A percentile compares a stretch with the other conserved stretches of the same genome.
Conservation (phyloP, 2,888 invertebrate species). For the Fissipunctia ypsillon region DNA sequence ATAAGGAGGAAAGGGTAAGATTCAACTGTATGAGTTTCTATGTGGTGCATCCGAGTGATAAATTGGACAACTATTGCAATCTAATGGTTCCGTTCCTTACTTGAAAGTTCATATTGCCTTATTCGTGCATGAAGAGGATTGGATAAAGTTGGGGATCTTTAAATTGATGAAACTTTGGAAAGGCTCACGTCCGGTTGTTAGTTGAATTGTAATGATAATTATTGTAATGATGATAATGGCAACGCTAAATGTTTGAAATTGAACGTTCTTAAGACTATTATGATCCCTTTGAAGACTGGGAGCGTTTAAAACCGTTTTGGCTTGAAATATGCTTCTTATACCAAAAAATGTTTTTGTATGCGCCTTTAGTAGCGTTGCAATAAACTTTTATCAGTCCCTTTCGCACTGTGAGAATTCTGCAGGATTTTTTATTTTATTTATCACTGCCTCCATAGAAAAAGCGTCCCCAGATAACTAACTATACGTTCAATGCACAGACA, state of each 20-base stretch:
- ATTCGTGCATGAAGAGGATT: neutral
- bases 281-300: neutral
- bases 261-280: neutral
- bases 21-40: constrained; percentile 4
- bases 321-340: constrained; percentile 3
- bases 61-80: constrained; percentile 28
- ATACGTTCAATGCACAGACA: constrained; percentile 50
- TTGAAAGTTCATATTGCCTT: constrained; percentile 31
- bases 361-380: constrained; percentile 18
- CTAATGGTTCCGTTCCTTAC: constrained; percentile 7
- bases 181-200: neutral
- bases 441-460: constrained; percentile 29
- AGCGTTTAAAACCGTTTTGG: constrained; percentile 6
- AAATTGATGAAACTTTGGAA: constrained; percentile 23
- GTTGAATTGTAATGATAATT: constrained; percentile 8
- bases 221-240: neutral
- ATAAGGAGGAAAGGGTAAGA: neutral
- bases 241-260: neutral
- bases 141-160: constrained; percentile 5
- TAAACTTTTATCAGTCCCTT: constrained; percentile 51
- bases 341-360: constrained; percentile 27
- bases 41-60: constrained; percentile 6
- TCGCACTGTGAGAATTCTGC: constrained; percentile 34
- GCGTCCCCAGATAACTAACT: constrained; percentile 57
- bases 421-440: constrained; percentile 51